Percentiles rank a stretch among this genome's conserved stretches.
Conservation (phyloP, 92 coral and sea anemone genomes). For the Epizoanthus illoricatus region DNA sequence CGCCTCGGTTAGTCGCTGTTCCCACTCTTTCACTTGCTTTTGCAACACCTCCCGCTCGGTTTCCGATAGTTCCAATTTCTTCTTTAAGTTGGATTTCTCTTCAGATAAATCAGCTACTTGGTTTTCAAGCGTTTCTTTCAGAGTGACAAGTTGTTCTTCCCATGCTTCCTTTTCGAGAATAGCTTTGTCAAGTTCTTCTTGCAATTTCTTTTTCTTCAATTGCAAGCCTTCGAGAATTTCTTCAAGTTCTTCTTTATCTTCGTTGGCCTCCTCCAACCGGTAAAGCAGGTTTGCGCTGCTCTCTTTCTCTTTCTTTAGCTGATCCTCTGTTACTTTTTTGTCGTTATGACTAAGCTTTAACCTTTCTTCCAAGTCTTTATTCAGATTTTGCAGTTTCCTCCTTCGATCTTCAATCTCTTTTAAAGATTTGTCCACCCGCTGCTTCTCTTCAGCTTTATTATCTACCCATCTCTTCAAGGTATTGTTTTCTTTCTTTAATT, state of each 20-base stretch:
- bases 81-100: constrained; percentile 18
- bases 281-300: constrained; percentile 46
- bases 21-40: constrained; percentile 43
- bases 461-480: constrained; percentile 38
- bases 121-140: constrained; percentile 53
- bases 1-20: constrained; percentile 35
- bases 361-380: constrained; percentile 46
- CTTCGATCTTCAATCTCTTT: constrained; percentile 50
- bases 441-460: constrained; percentile 37
- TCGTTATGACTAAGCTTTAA: constrained; percentile 19
- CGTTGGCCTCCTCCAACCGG: constrained; percentile 57
- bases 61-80: constrained; percentile 37
- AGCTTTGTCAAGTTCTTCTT: constrained; percentile 66
- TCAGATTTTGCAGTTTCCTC: constrained; percentile 31
- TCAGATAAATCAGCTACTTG: constrained; percentile 31
- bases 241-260: constrained; percentile 85
- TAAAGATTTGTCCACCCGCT: constrained; percentile 26
- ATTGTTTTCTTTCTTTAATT: constrained; percentile 24
- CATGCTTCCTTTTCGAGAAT: constrained; percentile 72
- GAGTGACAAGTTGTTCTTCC: constrained; percentile 66
- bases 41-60: constrained; percentile 24
- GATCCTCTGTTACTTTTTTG: constrained; percentile 42
- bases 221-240: constrained; percentile 72
- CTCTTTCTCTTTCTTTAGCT: constrained; percentile 50
- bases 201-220: constrained; percentile 70